These are phyloP conservation scores for Aricia agestis DNA, from an alignment of 1,140 invertebrate genomes.

Conservation along the genomic window DNA sequence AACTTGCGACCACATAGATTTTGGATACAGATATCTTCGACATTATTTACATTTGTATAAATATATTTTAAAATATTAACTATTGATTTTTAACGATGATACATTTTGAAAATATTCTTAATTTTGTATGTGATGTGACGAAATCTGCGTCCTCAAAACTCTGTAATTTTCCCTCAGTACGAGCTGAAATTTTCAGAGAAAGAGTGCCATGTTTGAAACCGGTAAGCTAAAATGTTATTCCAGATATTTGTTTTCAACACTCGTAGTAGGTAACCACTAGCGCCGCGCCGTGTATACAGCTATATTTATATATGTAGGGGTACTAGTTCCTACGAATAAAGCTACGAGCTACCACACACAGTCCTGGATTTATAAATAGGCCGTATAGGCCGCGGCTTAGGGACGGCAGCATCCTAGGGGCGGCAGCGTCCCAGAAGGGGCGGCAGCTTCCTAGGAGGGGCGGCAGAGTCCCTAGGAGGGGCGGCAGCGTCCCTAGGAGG, in stretches of 20 bases:
- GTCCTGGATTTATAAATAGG: no score
- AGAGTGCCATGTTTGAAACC: constrained; percentile 41
- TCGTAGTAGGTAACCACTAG: no score
- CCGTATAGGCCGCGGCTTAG: no score
- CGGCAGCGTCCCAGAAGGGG: no score
- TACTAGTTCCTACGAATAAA: no score
- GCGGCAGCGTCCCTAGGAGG: no score
- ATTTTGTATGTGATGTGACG: constrained; percentile 25
- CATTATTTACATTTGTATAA: constrained; percentile 37
- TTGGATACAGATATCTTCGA: constrained; percentile 43
- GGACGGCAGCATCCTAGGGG: no score
- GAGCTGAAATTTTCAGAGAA: constrained; percentile 42
- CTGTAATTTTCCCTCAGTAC: constrained; percentile 45
- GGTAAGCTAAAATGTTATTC: constrained; percentile 39
- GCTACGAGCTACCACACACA: no score
- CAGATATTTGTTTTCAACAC: not conserved
- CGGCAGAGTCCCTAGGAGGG: no score
- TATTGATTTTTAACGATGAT: constrained; percentile 48
- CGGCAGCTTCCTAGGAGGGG: no score
- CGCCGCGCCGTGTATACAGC: no score
- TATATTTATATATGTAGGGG: no score
- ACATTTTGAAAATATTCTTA: constrained; percentile 54
- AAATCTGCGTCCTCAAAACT: constrained; percentile 28
- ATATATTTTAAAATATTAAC: constrained; percentile 39
- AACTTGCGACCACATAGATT: constrained; percentile 45